These are phyloP conservation scores for Ectemnius cavifrons DNA, from an alignment of 2,888 invertebrate species.

Conservation along the genomic window DNA sequence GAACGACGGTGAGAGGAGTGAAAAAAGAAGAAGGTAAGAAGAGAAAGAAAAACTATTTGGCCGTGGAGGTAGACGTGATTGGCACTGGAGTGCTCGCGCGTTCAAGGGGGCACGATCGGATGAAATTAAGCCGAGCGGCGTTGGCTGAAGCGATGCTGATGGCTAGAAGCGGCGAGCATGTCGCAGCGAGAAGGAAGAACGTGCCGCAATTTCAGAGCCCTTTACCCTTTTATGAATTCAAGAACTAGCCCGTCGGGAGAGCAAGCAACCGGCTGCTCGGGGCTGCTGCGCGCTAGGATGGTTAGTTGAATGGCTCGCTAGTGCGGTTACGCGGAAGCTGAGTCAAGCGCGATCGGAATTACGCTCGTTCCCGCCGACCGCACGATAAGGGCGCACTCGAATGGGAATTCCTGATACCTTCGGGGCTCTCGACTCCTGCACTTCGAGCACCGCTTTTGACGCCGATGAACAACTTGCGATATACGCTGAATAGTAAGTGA, in stretches of 20 bases:
- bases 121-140: conserved; percentile 9
- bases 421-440: neutral
- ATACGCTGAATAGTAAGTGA: too few relatives aligned
- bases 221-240: conserved; percentile 61
- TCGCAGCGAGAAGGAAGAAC: conserved; percentile 12
- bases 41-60: conserved; percentile 49
- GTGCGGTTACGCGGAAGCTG: conserved; percentile 65
- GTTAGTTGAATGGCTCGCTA: conserved; percentile 28
- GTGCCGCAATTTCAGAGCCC: conserved; percentile 54
- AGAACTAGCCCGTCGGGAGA: conserved; percentile 49
- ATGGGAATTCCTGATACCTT: conserved; percentile 62
- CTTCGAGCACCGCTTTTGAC: too few relatives aligned
- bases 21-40: neutral
- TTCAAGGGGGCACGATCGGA: conserved; percentile 11
- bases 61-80: conserved; percentile 34
- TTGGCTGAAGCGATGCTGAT: neutral
- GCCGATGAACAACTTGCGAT: neutral
- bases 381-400: conserved; percentile 64
- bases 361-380: conserved; percentile 54
- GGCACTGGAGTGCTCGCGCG: conserved; percentile 33
- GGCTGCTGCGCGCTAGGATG: neutral
- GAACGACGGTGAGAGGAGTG: neutral
- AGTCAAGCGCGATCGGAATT: conserved; percentile 67
- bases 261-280: conserved; percentile 17
- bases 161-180: neutral